Evolutionary conservation across 2,888 invertebrate species (phyloP).

Genomic region (Sinelater perroti): DNA sequence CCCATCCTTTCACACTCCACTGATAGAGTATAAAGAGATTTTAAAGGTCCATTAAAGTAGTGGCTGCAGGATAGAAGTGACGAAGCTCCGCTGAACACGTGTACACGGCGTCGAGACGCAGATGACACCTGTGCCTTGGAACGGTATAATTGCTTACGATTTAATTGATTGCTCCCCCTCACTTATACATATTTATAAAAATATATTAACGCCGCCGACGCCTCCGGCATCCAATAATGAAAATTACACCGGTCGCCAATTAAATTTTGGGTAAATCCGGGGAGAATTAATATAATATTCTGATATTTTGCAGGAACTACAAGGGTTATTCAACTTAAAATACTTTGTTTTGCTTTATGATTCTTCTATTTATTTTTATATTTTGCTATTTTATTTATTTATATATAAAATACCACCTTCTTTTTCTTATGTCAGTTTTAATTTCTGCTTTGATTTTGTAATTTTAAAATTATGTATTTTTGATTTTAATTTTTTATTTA

Average conservation of each 20-base stretch:
- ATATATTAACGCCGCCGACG: constrained; percentile 17
- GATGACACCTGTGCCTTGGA: constrained; percentile 11
- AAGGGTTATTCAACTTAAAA: too few relatives aligned
- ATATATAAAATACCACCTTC: too few relatives aligned
- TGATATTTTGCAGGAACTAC: too few relatives aligned
- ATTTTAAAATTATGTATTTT: too few relatives aligned
- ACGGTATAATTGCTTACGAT: constrained; percentile 10
- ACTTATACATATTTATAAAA: constrained; percentile 24
- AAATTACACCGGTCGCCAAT: constrained; percentile 19
- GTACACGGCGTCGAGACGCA: constrained; percentile 16
- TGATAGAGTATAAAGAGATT: constrained; percentile 36
- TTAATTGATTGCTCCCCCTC: constrained; percentile 19
- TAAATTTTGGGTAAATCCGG: constrained; percentile 13
- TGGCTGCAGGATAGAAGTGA: constrained; percentile 26
- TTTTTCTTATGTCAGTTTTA: too few relatives aligned
- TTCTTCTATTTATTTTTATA: too few relatives aligned
- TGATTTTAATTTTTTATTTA: too few relatives aligned
- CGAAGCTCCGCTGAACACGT: constrained; percentile 26
- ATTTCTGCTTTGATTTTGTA: too few relatives aligned
- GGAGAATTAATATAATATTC: too few relatives aligned
- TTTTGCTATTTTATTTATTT: too few relatives aligned
- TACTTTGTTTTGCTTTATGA: too few relatives aligned
- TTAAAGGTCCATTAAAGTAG: constrained; percentile 37
- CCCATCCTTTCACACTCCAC: constrained; percentile 36
- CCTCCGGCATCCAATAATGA: constrained; percentile 10